Base-by-base conservation (phyloP, 2,113 vertebrate species). In the Hippocampus abdominalis region DNA sequence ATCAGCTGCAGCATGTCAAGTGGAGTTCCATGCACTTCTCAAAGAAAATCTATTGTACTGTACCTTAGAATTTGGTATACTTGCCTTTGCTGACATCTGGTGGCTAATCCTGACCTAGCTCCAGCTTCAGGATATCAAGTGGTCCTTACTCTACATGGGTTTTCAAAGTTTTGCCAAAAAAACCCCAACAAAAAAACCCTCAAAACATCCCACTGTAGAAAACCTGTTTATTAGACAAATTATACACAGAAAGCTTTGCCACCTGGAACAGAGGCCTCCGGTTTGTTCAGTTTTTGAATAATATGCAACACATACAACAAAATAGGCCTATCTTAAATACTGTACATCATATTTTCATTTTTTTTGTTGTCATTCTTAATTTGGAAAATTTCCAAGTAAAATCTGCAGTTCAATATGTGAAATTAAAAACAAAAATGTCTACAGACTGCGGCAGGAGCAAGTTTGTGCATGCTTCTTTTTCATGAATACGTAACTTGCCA, bases 141-240 rank as follows among this genome's bases (percentile, higher is more conserved):
- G 32, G 32, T 32, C 32, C 32, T 32, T 32, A 32, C 32, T 32
- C 32, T 5, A 32, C 32, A 36, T 36, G 5, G 32, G 32, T 36
- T 36, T 36, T 36, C 4, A 36, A 29, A 36, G 4, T 32, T 32
- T 32, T 5, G 4, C 29, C 29, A 3, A 32, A 32, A 32, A 32
- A 32, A 32, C 4, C 4, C 29, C 3, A 32, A 32, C 29, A 36
- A 36, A 32, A 36, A 36, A 36, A 36, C 4, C 4, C 32, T 6
- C 32, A 6, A 82, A 89, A 91, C 79, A 86, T 91, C 1, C 90
- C 88, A 92, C 92, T 97, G 96, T 99, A 98, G 93, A 97, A 98
- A 99, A 99, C 94, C 93, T 95, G 96, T 99, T 99, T 99, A 99
- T 99, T 99, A 98, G 97, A 98, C 96, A 99, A 98, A 98, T 98